Percentiles rank a stretch among this genome's conserved stretches.
phyloP scores from a whole-genome alignment of 2,797 vertebrate genomes.

The Channa striata region DNA sequence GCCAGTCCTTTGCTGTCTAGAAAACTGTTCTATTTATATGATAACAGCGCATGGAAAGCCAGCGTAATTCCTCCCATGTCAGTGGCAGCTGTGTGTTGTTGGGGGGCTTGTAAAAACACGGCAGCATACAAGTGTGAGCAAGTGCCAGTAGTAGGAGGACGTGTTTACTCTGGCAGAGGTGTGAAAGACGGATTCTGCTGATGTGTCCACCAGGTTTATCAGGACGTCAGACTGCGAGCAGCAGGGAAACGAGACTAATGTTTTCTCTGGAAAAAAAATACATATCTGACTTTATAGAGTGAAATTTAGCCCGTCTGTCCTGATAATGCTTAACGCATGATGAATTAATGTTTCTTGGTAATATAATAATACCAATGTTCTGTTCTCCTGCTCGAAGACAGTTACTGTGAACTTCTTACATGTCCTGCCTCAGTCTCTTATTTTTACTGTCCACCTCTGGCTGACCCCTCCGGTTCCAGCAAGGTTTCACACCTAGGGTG shows the following conservation, averaged over 20 bases:
- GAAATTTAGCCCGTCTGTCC: neutral
- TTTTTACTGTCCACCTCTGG: constrained; percentile 72
- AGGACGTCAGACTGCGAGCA: constrained; percentile 27
- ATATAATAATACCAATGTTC: neutral
- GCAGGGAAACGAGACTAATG: neutral
- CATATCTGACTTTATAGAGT: neutral
- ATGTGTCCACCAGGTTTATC: constrained; percentile 59
- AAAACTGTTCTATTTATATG: constrained; percentile 1
- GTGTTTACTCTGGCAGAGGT: constrained; percentile 80
- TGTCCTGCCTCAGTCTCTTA: constrained; percentile 31
- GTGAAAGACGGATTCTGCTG: constrained; percentile 73
- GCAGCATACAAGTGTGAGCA: constrained; percentile 84
- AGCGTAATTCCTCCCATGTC: constrained; percentile 48
- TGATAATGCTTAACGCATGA: neutral
- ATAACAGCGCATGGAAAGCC: constrained; percentile 2
- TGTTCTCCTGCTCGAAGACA: neutral
- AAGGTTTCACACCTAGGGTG: constrained; percentile 80
- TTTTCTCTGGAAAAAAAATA: neutral
- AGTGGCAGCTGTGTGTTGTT: constrained; percentile 45
- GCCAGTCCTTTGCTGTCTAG: neutral
- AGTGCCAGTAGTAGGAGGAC: constrained; percentile 70
- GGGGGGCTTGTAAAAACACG: constrained; percentile 84
- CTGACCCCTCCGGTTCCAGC: constrained; percentile 64
- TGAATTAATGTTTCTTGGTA: neutral
- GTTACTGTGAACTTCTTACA: neutral